Evolutionary conservation across 2,888 invertebrate genomes (phyloP).

Genomic region (Scelioninae gen. 1): DNA sequence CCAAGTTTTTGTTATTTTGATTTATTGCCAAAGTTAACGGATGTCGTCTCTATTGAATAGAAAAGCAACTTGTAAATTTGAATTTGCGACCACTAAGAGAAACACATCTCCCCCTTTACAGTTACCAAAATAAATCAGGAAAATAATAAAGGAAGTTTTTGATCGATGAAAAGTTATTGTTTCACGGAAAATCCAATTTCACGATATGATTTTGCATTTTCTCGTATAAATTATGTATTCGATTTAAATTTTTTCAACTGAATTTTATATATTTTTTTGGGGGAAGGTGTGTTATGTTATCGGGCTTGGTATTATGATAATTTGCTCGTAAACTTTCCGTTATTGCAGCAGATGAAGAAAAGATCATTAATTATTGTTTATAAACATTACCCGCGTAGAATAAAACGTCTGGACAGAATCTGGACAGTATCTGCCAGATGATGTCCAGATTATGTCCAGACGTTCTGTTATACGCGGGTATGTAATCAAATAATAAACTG

Average conservation of each 20-base stretch:
- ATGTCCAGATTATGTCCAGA: too few relatives aligned
- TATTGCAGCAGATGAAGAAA: too few relatives aligned
- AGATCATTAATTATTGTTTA: too few relatives aligned
- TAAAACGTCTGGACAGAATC: too few relatives aligned
- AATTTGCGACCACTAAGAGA: background rate
- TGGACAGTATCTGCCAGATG: too few relatives aligned
- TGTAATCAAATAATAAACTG: too few relatives aligned
- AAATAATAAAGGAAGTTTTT: conserved; percentile 10
- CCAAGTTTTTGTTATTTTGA: background rate
- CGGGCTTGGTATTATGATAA: background rate
- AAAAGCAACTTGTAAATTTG: background rate
- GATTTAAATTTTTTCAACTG: background rate
- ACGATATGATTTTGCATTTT: background rate
- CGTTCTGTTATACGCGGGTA: too few relatives aligned
- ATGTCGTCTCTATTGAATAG: background rate
- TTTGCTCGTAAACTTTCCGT: too few relatives aligned
- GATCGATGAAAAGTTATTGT: conserved; percentile 11
- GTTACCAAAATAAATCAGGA: background rate
- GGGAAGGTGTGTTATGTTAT: background rate
- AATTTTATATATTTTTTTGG: background rate
- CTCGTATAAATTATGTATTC: background rate
- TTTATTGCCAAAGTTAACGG: conserved; percentile 1
- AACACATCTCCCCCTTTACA: too few relatives aligned
- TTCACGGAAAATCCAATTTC: conserved; percentile 7
- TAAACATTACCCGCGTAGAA: too few relatives aligned